These are phyloP conservation scores for Drosophila subquinaria DNA, from an alignment of 2,888 invertebrate species.

Conservation along the genomic window DNA sequence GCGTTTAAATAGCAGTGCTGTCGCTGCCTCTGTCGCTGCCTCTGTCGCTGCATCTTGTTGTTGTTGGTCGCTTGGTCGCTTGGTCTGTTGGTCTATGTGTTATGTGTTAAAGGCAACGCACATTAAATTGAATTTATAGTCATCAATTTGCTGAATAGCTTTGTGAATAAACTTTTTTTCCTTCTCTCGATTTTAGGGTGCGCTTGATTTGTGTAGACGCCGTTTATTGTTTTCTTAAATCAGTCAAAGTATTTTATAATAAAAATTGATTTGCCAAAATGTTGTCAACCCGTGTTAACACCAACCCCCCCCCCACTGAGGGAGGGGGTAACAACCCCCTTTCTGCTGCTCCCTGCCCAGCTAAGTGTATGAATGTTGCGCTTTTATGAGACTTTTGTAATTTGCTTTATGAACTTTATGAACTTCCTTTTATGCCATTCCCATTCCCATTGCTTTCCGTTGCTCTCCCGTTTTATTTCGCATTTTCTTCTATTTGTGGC, in stretches of 20 bases:
- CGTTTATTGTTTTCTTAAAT: constrained; percentile 80
- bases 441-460: constrained; percentile 27
- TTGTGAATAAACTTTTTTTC: constrained; percentile 72
- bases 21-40: constrained; percentile 11
- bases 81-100: constrained; percentile 25
- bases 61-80: constrained; percentile 11
- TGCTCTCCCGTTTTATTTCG: constrained; percentile 14
- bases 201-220: constrained; percentile 70
- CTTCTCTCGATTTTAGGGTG: constrained; percentile 55
- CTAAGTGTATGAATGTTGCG: constrained; percentile 51
- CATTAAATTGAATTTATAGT: constrained; percentile 83
- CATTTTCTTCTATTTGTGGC: constrained; percentile 34
- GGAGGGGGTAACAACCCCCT: too few relatives aligned
- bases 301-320: not conserved
- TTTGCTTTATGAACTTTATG: constrained; percentile 80
- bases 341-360: not conserved
- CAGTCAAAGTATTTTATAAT: constrained; percentile 75
- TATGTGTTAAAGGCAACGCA: constrained; percentile 66
- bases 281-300: constrained; percentile 31
- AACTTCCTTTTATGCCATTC: constrained; percentile 68
- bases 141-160: constrained; percentile 81
- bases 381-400: constrained; percentile 74
- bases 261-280: constrained; percentile 75
- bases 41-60: constrained; percentile 2
- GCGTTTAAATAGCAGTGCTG: constrained; percentile 19